These are phyloP conservation scores for Phainopepla nitens DNA, from an alignment of 2,113 vertebrate species.

Conservation along the genomic window DNA sequence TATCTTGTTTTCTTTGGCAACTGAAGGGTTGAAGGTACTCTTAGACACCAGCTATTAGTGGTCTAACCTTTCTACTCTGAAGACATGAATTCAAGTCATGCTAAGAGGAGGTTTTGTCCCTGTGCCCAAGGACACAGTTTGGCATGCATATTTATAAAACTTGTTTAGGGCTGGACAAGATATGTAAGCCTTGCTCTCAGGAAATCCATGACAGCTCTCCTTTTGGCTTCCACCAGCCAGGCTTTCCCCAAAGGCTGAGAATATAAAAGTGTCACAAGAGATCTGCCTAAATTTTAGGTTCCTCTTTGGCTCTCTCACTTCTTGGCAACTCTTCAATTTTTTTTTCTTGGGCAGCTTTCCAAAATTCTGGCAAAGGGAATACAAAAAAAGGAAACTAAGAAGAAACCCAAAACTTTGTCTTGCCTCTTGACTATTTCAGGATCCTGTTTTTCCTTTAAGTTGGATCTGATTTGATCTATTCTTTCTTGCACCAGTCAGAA, in stretches of 20 bases:
- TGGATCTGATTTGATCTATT: neutral
- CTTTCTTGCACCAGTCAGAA: neutral
- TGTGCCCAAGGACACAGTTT: neutral
- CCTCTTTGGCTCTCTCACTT: neutral
- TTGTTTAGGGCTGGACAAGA: neutral
- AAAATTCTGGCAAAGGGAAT: neutral
- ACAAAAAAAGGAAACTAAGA: neutral
- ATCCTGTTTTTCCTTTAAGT: neutral
- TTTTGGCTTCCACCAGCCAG: neutral
- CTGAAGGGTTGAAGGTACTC: neutral
- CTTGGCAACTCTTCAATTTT: neutral
- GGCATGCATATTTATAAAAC: neutral
- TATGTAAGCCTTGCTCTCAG: neutral
- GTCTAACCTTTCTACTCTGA: neutral
- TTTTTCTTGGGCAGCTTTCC: neutral
- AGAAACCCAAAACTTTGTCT: neutral
- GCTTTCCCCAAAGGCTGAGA: neutral
- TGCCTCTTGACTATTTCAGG: neutral
- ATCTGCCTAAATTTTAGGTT: slow-evolving; percentile 8
- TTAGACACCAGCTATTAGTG: neutral
- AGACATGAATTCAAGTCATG: neutral
- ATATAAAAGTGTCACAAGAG: neutral
- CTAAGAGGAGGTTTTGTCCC: neutral
- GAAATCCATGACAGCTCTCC: neutral
- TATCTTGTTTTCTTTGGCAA: neutral